phyloP scores from a whole-genome alignment of 2,888 invertebrate genomes.

The Hemicrepidius hirtus region DNA sequence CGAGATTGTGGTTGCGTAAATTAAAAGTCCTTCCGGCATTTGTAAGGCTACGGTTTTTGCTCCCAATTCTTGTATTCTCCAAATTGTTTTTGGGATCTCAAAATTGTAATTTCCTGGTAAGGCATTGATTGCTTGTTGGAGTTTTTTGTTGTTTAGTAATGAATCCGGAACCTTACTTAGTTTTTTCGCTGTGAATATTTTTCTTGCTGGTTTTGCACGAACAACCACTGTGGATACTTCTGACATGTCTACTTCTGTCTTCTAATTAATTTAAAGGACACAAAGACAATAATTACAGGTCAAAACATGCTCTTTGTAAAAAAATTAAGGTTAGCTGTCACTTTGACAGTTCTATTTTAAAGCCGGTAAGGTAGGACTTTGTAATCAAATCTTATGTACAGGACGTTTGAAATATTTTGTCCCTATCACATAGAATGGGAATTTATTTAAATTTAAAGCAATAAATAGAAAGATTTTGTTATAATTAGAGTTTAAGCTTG shows the following conservation, averaged over 20 bases:
- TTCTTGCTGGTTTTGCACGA: slow-evolving; percentile 86
- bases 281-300: too few species aligned
- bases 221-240: slow-evolving; percentile 78
- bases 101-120: slow-evolving; percentile 98
- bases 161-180: slow-evolving; percentile 89
- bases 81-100: slow-evolving; percentile 97
- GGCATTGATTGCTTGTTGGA: slow-evolving; percentile 82
- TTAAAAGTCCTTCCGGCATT: slow-evolving; percentile 95
- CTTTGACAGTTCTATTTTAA: too few species aligned
- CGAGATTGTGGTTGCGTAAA: slow-evolving; percentile 94
- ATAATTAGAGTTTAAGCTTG: too few species aligned
- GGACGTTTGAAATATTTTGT: too few species aligned
- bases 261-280: too few species aligned
- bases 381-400: too few species aligned
- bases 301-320: too few species aligned
- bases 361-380: too few species aligned
- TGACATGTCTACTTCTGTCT: slow-evolving; percentile 54
- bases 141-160: slow-evolving; percentile 82
- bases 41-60: slow-evolving; percentile 95
- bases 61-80: slow-evolving; percentile 91
- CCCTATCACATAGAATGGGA: too few species aligned
- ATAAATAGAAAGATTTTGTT: too few species aligned
- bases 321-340: too few species aligned
- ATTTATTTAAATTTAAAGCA: too few species aligned
- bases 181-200: slow-evolving; percentile 85